These are phyloP conservation scores for Lateolabrax maculatus DNA, from an alignment of 2,797 vertebrate species.

Conservation along the genomic window DNA sequence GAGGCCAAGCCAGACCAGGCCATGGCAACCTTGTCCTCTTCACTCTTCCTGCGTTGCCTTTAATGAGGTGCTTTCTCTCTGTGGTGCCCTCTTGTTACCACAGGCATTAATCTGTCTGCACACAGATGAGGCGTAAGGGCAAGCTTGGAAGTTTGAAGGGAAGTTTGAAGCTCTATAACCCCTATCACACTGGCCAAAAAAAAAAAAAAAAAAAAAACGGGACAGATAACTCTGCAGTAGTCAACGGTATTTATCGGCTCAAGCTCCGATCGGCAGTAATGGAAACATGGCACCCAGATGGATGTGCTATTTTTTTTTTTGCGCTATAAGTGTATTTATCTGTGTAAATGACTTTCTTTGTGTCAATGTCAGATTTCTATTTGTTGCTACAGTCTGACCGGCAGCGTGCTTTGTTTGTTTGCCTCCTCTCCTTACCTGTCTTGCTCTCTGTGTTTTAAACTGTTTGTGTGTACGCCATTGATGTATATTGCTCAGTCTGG, in stretches of 20 bases:
- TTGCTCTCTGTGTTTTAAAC: slow-evolving; percentile 4
- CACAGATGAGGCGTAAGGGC: slow-evolving; percentile 34
- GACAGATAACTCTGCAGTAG: no score
- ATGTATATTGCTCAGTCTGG: slow-evolving; percentile 28
- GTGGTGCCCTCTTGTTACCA: slow-evolving; percentile 30
- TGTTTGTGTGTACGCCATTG: slow-evolving; percentile 2
- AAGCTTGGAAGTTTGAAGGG: no score
- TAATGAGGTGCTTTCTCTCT: slow-evolving; percentile 54
- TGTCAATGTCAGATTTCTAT: slow-evolving; percentile 19
- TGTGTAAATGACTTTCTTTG: slow-evolving; percentile 38
- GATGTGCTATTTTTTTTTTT: no score
- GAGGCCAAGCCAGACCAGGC: slow-evolving; percentile 6
- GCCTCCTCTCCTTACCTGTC: slow-evolving; percentile 1
- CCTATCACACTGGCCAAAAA: no score
- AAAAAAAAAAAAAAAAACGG: no score
- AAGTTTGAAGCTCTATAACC: no score
- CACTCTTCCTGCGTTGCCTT: slow-evolving; percentile 24
- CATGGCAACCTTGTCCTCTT: slow-evolving; percentile 2
- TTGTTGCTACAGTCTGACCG: slow-evolving; percentile 2
- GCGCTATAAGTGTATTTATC: slow-evolving; percentile 48
- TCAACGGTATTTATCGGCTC: no score
- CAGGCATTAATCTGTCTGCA: slow-evolving; percentile 49
- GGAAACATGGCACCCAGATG: no score
- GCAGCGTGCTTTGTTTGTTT: slow-evolving; percentile 4
- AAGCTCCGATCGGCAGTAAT: no score